Base-by-base conservation (phyloP, 2,888 invertebrate species). In the Phaonia tiefii region DNA sequence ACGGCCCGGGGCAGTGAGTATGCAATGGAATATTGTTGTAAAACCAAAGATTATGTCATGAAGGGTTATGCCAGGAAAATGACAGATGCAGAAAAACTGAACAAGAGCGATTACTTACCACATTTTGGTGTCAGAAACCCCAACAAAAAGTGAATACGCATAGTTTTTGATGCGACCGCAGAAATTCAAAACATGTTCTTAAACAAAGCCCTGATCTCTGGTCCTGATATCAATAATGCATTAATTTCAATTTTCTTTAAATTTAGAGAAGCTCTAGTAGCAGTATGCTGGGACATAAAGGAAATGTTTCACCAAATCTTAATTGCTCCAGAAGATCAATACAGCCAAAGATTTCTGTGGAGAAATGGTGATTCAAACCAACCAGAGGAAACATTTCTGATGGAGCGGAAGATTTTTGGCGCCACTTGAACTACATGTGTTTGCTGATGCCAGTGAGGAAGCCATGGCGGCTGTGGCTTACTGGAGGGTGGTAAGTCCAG, bases 41-140 rank as follows among this genome's bases (percentile, higher is more conserved):
- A 71, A 71, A 75, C 79, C 10, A n/a, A 65, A 4, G 75, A 75
- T 4, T 78, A 81, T 31, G n/a, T 77, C 2, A 22, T 39, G 4
- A 79, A 79, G 42, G 75, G 78, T 3, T 82, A 79, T 60, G 75
- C 78, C 2, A 56, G 63, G 17, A 15, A 42, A n/a, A 11, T 17
- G 0, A 37, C 7, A 37, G 72, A 79, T 63, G 49, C 69, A 44
- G 31, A 20, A 7, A 44, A 15, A 13, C n/a, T n/a, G 1, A 5
- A n/a, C 10, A 66, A 73, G n/a, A 85, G 70, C 1, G 86, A 86
- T 85, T 86, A 85, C 46, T 54, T 86, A 10, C 87, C 86, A 0
- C 84, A 84, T n/a, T 85, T 85, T 63, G 83, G 80, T 1, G 80
- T 83, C 0, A 75, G 39, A 5, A 84, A 85, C 49, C 77, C 75